Conservation (phyloP, 1,140 invertebrate species). For the Steinernema khuongi region DNA sequence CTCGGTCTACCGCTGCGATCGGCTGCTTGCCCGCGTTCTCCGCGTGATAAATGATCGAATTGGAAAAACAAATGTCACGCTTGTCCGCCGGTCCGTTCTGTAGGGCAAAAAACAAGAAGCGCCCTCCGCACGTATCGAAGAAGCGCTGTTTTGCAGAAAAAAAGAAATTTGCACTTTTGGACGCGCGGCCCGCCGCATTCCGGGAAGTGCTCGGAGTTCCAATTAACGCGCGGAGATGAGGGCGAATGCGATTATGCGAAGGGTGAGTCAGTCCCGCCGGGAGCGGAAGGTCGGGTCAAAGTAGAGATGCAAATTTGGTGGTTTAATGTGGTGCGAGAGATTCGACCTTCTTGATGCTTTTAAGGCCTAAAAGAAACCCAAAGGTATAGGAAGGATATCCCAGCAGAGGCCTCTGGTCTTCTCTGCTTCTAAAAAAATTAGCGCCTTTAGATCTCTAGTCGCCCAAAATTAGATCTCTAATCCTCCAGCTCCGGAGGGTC, state of each 20-base stretch:
- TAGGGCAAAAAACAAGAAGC: not conserved
- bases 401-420: too few species aligned
- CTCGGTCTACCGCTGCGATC: not conserved
- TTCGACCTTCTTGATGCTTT: too few species aligned
- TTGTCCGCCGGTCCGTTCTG: conserved; percentile 10
- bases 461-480: not conserved
- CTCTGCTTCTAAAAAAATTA: too few species aligned
- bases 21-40: not conserved
- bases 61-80: conserved; percentile 10
- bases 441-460: too few species aligned
- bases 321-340: too few species aligned
- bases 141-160: conserved; percentile 2
- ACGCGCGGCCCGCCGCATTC: not conserved
- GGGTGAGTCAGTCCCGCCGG: not conserved
- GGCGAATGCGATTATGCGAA: not conserved
- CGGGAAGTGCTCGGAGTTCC: not conserved
- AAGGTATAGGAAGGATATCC: too few species aligned
- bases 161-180: not conserved
- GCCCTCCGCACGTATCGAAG: not conserved
- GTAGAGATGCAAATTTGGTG: too few species aligned
- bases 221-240: too few species aligned
- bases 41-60: not conserved
- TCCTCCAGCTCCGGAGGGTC: not conserved
- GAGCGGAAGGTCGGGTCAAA: too few species aligned
- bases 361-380: too few species aligned